These are phyloP conservation scores for Tetrapedia diversipes DNA, from an alignment of 2,888 invertebrate species.

Conservation along the genomic window DNA sequence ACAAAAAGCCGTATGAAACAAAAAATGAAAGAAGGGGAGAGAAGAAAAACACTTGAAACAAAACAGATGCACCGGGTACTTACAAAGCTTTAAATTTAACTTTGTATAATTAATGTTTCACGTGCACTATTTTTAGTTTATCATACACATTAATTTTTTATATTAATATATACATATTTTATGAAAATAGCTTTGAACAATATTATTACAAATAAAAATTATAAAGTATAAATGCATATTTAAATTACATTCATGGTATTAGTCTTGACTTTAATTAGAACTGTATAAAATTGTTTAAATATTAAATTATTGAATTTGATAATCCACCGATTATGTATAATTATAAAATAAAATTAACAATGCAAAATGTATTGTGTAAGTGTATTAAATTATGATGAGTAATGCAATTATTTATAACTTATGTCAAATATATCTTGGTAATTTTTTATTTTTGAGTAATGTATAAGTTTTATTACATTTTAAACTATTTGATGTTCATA, in stretches of 20 bases:
- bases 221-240: not conserved
- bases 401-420: not conserved
- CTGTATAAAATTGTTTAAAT: constrained; percentile 2
- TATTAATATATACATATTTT: too few relatives aligned
- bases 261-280: not conserved
- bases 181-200: too few relatives aligned
- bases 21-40: too few relatives aligned
- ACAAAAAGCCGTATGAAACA: too few relatives aligned
- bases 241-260: not conserved
- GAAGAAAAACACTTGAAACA: too few relatives aligned
- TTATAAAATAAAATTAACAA: not conserved
- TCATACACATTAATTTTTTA: too few relatives aligned
- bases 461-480: constrained; percentile 34
- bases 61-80: too few relatives aligned
- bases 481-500: not conserved
- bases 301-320: not conserved
- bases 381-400: not conserved
- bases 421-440: not conserved
- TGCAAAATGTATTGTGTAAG: not conserved
- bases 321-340: not conserved
- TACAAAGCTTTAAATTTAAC: too few relatives aligned
- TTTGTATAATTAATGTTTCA: too few relatives aligned
- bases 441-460: constrained; percentile 16
- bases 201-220: not conserved
- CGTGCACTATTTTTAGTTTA: too few relatives aligned